Conservation (phyloP, 2,888 invertebrate species). For the Drosophila infuscata region DNA sequence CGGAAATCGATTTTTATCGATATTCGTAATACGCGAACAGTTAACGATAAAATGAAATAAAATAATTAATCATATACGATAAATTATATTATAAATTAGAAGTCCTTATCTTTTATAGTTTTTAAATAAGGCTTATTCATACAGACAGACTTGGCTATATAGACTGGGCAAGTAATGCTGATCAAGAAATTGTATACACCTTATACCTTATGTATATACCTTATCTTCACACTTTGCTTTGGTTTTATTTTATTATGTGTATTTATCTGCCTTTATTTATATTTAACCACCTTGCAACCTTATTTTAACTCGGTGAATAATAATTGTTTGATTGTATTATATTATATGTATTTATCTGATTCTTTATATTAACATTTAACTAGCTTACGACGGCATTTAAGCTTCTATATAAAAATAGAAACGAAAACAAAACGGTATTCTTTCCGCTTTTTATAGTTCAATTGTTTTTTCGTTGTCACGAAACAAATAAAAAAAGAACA, state of each 20-base stretch:
- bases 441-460: slow-evolving; percentile 35
- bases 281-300: not conserved
- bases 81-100: not conserved
- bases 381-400: slow-evolving; percentile 27
- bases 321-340: slow-evolving; percentile 6
- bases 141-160: not conserved
- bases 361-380: not conserved
- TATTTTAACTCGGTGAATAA: not conserved
- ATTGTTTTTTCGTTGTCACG: slow-evolving; percentile 64
- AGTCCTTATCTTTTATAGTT: not conserved
- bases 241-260: not conserved
- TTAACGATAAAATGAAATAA: not conserved
- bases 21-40: too few species aligned
- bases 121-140: not conserved
- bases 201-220: not conserved
- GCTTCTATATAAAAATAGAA: slow-evolving; percentile 12
- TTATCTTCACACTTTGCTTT: not conserved
- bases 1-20: too few species aligned
- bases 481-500: slow-evolving; percentile 51
- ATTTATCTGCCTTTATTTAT: not conserved
- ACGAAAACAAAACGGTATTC: slow-evolving; percentile 36
- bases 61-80: not conserved
- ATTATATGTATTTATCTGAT: not conserved
- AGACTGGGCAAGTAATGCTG: not conserved
- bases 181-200: not conserved